Base-by-base conservation (phyloP, 1,140 invertebrate genomes). In the Carposina sasakii region DNA sequence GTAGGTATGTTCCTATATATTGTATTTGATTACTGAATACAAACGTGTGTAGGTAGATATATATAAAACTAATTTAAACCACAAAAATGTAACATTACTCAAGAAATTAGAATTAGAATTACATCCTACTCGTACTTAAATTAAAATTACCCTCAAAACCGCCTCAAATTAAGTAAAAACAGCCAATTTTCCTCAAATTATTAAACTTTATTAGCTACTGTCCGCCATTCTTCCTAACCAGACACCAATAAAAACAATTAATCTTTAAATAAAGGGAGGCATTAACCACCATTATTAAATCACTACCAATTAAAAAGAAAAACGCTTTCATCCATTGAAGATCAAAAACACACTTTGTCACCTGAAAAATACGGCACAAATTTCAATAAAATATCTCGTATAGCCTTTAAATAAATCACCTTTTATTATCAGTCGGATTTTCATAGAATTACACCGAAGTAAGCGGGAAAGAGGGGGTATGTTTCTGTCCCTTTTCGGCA, bases 261-360 rank as follows among this genome's bases (percentile, higher is more conserved):
- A 26, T 37, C 3, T 4, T n/a, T 10, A 42, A 34, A 34, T 50
- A 42, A 50, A 50, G 10, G 12, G 39, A 42, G 23, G 16, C 39
- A 67, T 71, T 66, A 60, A 69, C 63, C 66, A 61, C 66, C 60
- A 69, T 76, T 71, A 73, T 64, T 48, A 69, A 76, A 76, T 73
- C 63, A 60, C 63, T 52, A 54, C 49, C 61, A 72, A 71, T 73
- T 73, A 76, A 46, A 52, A 51, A 30, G 30, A 39, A 47, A 55
- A 67, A 59, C 52, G 52, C 51, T 40, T 23, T 50, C 42, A 34
- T 15, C 22, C 20, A 6, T 19, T 10, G 3, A 37, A 53, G 57
- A 17, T 2, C 17, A 0, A 65, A 55, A 59, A 37, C 15, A 4
- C 13, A 54, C 54, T 39, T 56, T 63, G 63, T 30, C 3, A 0